Base-by-base conservation (phyloP, 2,888 invertebrate species). In the Spodoptera littoralis region DNA sequence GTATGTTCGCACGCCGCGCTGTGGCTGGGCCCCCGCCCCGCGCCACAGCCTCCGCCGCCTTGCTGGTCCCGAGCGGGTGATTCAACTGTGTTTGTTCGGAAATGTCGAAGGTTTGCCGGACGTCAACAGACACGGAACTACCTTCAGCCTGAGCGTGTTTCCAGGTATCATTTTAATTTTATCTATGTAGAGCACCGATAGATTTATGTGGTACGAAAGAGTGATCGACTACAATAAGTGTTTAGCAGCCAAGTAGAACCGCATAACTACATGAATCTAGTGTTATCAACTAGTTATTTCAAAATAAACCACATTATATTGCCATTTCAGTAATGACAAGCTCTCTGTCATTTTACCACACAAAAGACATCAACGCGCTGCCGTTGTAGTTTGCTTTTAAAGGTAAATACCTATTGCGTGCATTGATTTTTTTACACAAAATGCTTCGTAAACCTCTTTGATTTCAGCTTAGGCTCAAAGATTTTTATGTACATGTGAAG, bases 61-160 rank as follows among this genome's bases (percentile, higher is more conserved):
- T 70, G 77, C 54, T 60, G 11, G 58, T 67, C 71, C 65, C 51
- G 54, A 47, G 65, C 84, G 83, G 84, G 87, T 88, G 90, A 89
- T 89, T 89, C 90, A 91, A 90, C 90, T 85, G 82, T 82, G 89
- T 90, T 91, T 81, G 90, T 90, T 93, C 93, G 92, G 92, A 93
- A 92, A 92, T 88, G 88, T 88, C 85, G 93, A 93, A 93, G 94
- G 94, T 92, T 93, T 93, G 91, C 93, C 94, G 94, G 94, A 93
- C 92, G 88, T 93, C 87, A 88, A 88, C 84, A 80, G 86, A 93
- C 87, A 88, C 93, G 94, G 94, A 93, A 94, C 90, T 91, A 92
- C 92, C 93, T 93, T 93, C 92, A 77, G 80, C 76, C 84, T 80
- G 84, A 88, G 88, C 90, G 86, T 88, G 87, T 90, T 93, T 93